These are phyloP conservation scores for Bucorvus abyssinicus DNA, from an alignment of 2,797 vertebrate species.

Conservation along the genomic window DNA sequence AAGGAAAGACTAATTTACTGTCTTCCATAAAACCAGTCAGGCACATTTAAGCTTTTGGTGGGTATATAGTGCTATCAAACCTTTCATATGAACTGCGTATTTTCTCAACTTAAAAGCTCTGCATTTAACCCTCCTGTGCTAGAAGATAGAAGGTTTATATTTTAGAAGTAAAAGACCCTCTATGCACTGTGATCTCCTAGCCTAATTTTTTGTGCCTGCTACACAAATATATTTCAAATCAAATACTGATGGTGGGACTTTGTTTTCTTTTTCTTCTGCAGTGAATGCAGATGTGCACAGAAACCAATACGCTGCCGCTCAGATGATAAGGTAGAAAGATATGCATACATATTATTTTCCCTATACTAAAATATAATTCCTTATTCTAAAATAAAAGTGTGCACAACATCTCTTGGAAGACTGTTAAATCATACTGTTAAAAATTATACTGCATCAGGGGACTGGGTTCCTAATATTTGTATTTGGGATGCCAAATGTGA, in stretches of 20 bases:
- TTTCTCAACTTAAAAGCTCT: constrained; percentile 54
- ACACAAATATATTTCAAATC: neutral
- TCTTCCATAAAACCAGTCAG: constrained; percentile 68
- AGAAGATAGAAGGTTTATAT: neutral
- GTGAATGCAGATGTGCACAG: neutral
- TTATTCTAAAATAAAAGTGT: constrained; percentile 1
- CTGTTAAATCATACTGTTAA: constrained; percentile 26
- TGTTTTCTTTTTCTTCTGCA: neutral
- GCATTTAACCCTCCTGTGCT: constrained; percentile 33
- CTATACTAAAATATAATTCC: neutral
- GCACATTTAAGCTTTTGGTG: constrained; percentile 60
- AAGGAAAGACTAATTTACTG: constrained; percentile 71
- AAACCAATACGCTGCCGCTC: neutral
- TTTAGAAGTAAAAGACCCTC: constrained; percentile 9
- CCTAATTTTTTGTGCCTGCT: neutral
- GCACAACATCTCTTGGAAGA: constrained; percentile 37
- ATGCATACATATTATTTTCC: neutral
- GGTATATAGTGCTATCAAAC: constrained; percentile 47
- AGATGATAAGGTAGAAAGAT: neutral
- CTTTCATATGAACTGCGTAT: constrained; percentile 37
- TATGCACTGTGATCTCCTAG: neutral
- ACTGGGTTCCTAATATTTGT: constrained; percentile 76
- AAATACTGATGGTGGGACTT: neutral
- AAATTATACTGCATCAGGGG: constrained; percentile 60
- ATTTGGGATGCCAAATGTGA: constrained; percentile 75